Conservation (phyloP, 2,888 invertebrate species). For the Acronicta psi region DNA sequence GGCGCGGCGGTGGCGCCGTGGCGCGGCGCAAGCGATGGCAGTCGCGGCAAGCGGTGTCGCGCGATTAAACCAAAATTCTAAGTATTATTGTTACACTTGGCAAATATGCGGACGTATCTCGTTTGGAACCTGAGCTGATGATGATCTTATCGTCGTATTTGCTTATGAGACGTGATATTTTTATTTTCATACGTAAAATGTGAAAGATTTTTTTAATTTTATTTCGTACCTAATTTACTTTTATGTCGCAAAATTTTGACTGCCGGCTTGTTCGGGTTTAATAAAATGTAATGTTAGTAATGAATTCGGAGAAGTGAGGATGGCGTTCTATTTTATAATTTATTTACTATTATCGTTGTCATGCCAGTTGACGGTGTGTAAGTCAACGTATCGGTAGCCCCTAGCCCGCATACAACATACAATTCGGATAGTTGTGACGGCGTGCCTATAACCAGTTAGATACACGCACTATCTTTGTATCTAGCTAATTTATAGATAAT, state of each 20-base stretch:
- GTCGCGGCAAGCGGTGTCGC: conserved; percentile 51
- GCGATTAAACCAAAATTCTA: conserved; percentile 71
- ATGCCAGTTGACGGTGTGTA: conserved; percentile 29
- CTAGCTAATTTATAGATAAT: conserved; percentile 76
- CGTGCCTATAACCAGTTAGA: conserved; percentile 19
- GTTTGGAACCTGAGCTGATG: conserved; percentile 48
- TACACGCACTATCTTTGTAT: conserved; percentile 49
- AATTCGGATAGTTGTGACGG: conserved; percentile 30
- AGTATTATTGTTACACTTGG: conserved; percentile 63
- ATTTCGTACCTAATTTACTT: conserved; percentile 39
- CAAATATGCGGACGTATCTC: conserved; percentile 45
- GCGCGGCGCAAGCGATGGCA: conserved; percentile 25
- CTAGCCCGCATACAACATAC: conserved; percentile 12
- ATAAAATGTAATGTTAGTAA: conserved; percentile 44
- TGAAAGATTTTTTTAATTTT: conserved; percentile 58
- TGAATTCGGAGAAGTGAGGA: conserved; percentile 43
- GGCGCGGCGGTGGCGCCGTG: conserved; percentile 9
- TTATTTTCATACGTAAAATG: conserved; percentile 69
- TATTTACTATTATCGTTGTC: conserved; percentile 41
- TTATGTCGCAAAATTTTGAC: conserved; percentile 48
- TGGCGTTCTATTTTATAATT: conserved; percentile 40
- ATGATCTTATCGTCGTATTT: conserved; percentile 55
- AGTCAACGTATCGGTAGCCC: conserved; percentile 11
- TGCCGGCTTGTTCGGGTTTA: conserved; percentile 56
- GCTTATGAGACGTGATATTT: conserved; percentile 63